Conservation (phyloP, 2,113 vertebrate genomes). For the Nothobranchius furzeri region DNA sequence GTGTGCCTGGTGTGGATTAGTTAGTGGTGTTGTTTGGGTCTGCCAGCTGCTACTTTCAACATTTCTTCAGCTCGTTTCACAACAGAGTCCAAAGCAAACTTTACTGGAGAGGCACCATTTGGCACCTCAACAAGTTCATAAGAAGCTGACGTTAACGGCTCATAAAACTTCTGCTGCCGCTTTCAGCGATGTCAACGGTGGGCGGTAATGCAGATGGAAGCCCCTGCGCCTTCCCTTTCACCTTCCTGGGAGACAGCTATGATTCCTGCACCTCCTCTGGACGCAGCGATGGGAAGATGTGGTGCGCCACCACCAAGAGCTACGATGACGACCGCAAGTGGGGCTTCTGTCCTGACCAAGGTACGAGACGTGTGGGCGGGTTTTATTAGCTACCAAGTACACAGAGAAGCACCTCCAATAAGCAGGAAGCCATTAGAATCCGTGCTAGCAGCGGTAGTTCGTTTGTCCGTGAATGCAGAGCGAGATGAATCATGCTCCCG, state of each 20-base stretch:
- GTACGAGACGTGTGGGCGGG: constrained; percentile 63
- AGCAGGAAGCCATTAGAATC: too few species aligned
- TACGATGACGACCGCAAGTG: constrained; percentile 96
- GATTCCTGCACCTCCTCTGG: constrained; percentile 90
- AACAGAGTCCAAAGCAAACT: constrained; percentile 19
- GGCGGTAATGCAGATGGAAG: constrained; percentile 93
- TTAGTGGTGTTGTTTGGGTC: constrained; percentile 43
- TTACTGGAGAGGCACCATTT: constrained; percentile 12
- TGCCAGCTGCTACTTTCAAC: constrained; percentile 45
- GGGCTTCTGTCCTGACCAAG: constrained; percentile 97
- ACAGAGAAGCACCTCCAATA: background rate
- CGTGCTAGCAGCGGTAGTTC: too few species aligned
- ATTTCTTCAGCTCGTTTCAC: constrained; percentile 37
- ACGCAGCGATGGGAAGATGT: constrained; percentile 90
- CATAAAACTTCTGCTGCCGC: background rate
- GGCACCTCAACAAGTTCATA: constrained; percentile 9
- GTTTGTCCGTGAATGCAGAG: background rate
- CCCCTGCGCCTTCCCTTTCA: constrained; percentile 94
- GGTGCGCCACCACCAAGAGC: constrained; percentile 87
- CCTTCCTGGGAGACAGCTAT: constrained; percentile 87
- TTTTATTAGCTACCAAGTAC: background rate
- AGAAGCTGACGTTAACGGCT: background rate
- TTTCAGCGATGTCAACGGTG: constrained; percentile 91
- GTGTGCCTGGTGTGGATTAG: constrained; percentile 39
- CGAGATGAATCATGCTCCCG: background rate